Percentiles rank a stretch among this genome's conserved stretches.
These are phyloP conservation scores for Lasioglossum vierecki DNA, from an alignment of 2,888 invertebrate genomes.

Conservation along the genomic window DNA sequence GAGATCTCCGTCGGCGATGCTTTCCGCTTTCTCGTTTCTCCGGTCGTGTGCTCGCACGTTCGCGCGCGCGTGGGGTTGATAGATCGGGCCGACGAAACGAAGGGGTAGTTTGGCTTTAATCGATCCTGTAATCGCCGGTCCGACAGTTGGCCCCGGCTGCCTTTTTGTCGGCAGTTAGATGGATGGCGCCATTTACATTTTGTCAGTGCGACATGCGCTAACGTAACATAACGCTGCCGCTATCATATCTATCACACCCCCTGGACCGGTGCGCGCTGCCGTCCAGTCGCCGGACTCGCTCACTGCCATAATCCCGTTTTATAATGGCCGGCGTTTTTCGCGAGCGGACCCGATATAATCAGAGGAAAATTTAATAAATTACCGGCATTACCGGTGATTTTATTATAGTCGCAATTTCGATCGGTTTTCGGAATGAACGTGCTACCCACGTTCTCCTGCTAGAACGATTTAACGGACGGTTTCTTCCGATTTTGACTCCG, in stretches of 20 bases:
- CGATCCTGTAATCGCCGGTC: slow-evolving; percentile 83
- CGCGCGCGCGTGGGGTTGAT: slow-evolving; percentile 79
- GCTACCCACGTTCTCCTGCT: not conserved
- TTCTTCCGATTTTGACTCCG: slow-evolving; percentile 54
- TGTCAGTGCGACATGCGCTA: slow-evolving; percentile 83
- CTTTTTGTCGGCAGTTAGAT: slow-evolving; percentile 83
- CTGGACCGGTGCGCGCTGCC: slow-evolving; percentile 52
- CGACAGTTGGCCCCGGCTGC: slow-evolving; percentile 83
- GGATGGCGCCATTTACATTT: slow-evolving; percentile 84
- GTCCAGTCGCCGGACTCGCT: slow-evolving; percentile 43
- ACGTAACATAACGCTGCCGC: slow-evolving; percentile 71
- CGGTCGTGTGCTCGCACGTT: slow-evolving; percentile 59
- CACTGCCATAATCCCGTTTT: slow-evolving; percentile 42
- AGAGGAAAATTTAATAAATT: slow-evolving; percentile 1
- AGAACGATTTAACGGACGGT: slow-evolving; percentile 40
- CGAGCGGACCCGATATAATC: not conserved
- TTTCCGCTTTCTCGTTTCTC: slow-evolving; percentile 51
- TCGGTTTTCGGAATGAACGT: slow-evolving; percentile 6
- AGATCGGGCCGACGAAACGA: slow-evolving; percentile 83
- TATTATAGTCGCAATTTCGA: not conserved
- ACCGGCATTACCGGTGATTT: not conserved
- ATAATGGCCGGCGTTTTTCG: slow-evolving; percentile 16
- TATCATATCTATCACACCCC: slow-evolving; percentile 83
- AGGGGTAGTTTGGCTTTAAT: slow-evolving; percentile 84
- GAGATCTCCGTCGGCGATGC: slow-evolving; percentile 58